Evolutionary conservation across 2,113 vertebrate species (phyloP).

Genomic region (Phyllostomus discolor): DNA sequence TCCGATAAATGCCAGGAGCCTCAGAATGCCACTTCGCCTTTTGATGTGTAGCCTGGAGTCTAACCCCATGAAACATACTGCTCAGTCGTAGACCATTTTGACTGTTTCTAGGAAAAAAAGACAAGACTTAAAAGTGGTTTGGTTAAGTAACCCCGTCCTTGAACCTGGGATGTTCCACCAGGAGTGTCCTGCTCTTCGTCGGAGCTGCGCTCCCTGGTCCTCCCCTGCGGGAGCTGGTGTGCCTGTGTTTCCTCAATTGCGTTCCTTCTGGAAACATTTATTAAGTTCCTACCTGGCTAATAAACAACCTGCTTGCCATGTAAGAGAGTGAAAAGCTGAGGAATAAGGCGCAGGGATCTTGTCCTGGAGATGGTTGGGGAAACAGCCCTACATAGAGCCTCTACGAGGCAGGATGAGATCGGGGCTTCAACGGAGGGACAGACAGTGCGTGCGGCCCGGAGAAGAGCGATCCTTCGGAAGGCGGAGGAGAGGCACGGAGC

Average conservation of each 20-base stretch:
- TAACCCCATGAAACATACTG: not conserved
- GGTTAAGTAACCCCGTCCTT: not conserved
- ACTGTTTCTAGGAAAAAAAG: not conserved
- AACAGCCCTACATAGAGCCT: not conserved
- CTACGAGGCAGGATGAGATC: not conserved
- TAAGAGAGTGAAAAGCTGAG: not conserved
- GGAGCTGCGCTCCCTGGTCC: fast-evolving
- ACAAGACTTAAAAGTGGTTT: not conserved
- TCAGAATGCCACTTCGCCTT: not conserved
- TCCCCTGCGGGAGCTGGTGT: not conserved
- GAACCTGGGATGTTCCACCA: not conserved
- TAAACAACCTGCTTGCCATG: not conserved
- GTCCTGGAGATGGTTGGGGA: not conserved
- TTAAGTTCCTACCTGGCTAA: not conserved
- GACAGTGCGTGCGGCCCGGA: too few species aligned
- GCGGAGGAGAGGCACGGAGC: not conserved
- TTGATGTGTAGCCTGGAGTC: not conserved
- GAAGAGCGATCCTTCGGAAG: not conserved
- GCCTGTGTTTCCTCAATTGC: not conserved
- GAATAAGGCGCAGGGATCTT: not conserved
- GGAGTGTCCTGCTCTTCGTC: not conserved
- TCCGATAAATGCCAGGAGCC: not conserved
- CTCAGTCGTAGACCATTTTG: not conserved
- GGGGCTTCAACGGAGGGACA: not conserved
- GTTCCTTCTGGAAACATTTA: not conserved